Conservation (phyloP, 2,888 invertebrate species). For the Platypus cylindrus region DNA sequence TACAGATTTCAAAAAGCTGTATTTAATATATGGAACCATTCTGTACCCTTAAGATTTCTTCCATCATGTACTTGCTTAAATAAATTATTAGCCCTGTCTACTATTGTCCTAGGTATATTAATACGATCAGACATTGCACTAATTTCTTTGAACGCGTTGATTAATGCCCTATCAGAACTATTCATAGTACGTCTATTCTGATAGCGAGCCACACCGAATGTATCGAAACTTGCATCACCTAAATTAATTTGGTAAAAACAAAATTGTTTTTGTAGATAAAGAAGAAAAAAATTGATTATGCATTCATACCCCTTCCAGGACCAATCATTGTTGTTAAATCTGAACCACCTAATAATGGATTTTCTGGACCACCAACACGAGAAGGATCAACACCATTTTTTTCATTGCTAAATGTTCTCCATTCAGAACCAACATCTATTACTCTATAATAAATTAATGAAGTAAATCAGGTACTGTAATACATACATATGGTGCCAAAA, state of each 20-base stretch:
- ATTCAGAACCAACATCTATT: constrained; percentile 99
- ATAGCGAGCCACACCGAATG: constrained; percentile 68
- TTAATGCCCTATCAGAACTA: constrained; percentile 87
- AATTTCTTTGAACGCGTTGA: constrained; percentile 94
- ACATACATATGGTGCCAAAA: too few relatives aligned
- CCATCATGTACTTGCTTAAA: constrained; percentile 99
- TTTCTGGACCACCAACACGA: constrained; percentile 99
- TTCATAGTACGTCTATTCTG: constrained; percentile 71
- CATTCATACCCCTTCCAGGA: constrained; percentile 37
- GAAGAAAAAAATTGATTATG: neutral
- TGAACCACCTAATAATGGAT: constrained; percentile 87
- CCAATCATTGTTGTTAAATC: constrained; percentile 96
- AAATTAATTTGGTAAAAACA: neutral
- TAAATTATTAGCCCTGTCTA: constrained; percentile 89
- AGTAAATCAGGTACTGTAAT: neutral
- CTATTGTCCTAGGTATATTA: constrained; percentile 91
- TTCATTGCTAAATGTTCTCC: constrained; percentile 99
- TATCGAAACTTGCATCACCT: constrained; percentile 75
- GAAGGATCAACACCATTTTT: constrained; percentile 94
- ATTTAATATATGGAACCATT: too few relatives aligned
- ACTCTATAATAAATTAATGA: constrained; percentile 69
- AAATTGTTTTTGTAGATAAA: constrained; percentile 1
- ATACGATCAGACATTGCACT: constrained; percentile 97
- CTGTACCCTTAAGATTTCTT: constrained; percentile 81
- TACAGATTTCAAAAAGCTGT: neutral